These are phyloP conservation scores for Atta cephalotes DNA, from an alignment of 1,140 invertebrate genomes.

Conservation along the genomic window DNA sequence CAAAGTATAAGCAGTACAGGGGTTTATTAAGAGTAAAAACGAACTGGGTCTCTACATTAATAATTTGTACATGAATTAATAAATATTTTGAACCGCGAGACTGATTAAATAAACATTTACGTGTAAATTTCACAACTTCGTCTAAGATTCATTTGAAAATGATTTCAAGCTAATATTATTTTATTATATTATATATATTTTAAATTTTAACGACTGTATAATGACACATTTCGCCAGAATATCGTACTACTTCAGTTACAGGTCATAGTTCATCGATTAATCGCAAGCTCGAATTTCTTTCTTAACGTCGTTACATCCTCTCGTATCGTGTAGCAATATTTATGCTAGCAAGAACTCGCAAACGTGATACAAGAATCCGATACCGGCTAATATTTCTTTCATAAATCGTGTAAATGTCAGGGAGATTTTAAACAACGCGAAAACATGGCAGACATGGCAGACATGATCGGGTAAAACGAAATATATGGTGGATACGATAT, in stretches of 20 bases:
- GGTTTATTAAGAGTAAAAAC: conserved; percentile 47
- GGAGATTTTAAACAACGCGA: conserved; percentile 64
- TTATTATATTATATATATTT: not conserved
- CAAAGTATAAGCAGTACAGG: conserved; percentile 26
- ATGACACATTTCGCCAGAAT: not conserved
- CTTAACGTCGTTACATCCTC: conserved; percentile 28
- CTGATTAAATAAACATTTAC: not conserved
- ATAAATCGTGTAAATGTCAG: conserved; percentile 48
- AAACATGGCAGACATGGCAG: conserved; percentile 39
- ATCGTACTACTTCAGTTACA: not conserved
- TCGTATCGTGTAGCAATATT: conserved; percentile 55
- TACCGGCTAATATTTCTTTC: conserved; percentile 73
- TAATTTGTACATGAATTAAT: conserved; percentile 40
- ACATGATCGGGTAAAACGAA: conserved; percentile 27
- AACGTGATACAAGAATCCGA: conserved; percentile 53
- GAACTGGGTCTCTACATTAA: conserved; percentile 8
- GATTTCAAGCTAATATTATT: not conserved
- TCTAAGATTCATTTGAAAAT: not conserved
- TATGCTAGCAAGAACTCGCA: conserved; percentile 45
- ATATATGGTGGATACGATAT: conserved; percentile 26
- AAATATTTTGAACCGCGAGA: not conserved
- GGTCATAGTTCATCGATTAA: conserved; percentile 55
- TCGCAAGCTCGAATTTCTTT: conserved; percentile 60
- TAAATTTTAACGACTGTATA: not conserved
- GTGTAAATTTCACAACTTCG: conserved; percentile 5